Conservation (phyloP, 2,888 invertebrate species). For the Endomychus coccineus region DNA sequence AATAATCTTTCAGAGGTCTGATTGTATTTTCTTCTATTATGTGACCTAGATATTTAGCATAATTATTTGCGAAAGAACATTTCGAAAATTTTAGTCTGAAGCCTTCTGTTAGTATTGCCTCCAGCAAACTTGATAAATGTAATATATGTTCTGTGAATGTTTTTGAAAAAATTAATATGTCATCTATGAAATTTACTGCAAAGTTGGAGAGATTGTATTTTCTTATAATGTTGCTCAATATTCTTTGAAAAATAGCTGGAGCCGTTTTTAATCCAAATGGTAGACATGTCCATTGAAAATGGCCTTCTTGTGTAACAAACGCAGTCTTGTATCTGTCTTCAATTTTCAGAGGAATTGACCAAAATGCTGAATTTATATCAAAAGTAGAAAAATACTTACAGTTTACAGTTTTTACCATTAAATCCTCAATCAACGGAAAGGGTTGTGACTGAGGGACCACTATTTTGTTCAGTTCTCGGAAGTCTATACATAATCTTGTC, state of each 20-base stretch:
- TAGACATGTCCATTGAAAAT: no score
- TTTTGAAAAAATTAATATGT: no score
- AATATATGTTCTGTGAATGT: no score
- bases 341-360: constrained; percentile 33
- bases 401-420: constrained; percentile 31
- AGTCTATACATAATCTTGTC: constrained; percentile 18
- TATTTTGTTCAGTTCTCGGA: constrained; percentile 19
- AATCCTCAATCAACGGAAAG: constrained; percentile 33
- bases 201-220: constrained; percentile 15
- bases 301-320: no score
- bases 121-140: no score
- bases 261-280: constrained; percentile 29
- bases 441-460: constrained; percentile 32
- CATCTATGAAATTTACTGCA: no score
- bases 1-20: constrained; percentile 20
- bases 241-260: constrained; percentile 32
- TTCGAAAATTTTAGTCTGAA: constrained; percentile 22
- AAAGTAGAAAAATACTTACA: constrained; percentile 32
- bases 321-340: constrained; percentile 32
- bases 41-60: constrained; percentile 19
- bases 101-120: constrained; percentile 22
- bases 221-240: constrained; percentile 19
- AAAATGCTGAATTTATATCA: constrained; percentile 38
- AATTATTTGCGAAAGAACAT: constrained; percentile 21
- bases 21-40: constrained; percentile 20